Base-by-base conservation (phyloP, 2,113 vertebrate species). In the Zootoca vivipara region DNA sequence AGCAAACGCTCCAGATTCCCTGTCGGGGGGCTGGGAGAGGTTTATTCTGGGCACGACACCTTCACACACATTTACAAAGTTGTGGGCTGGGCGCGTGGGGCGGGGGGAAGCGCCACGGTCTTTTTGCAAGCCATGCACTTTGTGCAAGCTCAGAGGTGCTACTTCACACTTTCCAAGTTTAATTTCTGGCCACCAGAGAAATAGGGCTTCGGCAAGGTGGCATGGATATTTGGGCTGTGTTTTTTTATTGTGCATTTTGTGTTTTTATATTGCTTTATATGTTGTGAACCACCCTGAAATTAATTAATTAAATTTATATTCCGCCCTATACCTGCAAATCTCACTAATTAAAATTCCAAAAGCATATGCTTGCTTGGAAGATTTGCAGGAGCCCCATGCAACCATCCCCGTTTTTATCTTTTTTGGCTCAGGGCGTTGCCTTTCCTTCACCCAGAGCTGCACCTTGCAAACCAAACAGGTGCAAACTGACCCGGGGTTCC, bases 381-480 rank as follows among this genome's bases (percentile, higher is more conserved):
- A 1, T 7, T 22, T 8, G 40, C 8, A 12, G 40, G 12, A 26
- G 30, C 9, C 12, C 9, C 56, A 5, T 4, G 3, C 5, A 16
- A 16, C 1, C n/a, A 30, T n/a, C 9, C 46, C 12, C 22, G 9
- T 30, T 24, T 16, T 24, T 12, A 10, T 6, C 15, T n/a, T 5
- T 8, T 22, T 16, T 2, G 2, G 62, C 46, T 35, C n/a, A 40
- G 12, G 79, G 18, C 4, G 12, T 74, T 7, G 79, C 7, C 62
- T n/a, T 82, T 20, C 85, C 4, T 87, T 70, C 24, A 9, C 62
- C 35, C 30, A 64, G 85, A 85, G 7, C 42, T 85, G 8, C 7
- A 78, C 62, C 52, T 87, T 18, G 52, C 16, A 85, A 90, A 86
- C n/a, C 15, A 87, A 89, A 72, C 12, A 38, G 1, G 65, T 40